Conservation (phyloP, 2,888 invertebrate species). For the Macrosiphum euphorbiae region DNA sequence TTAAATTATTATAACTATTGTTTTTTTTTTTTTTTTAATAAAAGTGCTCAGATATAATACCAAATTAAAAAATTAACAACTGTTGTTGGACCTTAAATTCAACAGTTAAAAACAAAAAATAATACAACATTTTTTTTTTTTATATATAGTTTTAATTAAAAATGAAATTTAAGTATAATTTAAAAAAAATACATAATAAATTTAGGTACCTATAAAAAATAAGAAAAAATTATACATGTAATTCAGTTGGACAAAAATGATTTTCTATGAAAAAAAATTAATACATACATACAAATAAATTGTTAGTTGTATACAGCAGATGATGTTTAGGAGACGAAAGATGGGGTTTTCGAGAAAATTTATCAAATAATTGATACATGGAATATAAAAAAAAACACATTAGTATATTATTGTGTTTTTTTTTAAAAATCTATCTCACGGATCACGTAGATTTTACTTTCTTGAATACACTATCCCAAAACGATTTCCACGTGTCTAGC, state of each 20-base stretch:
- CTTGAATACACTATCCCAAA: constrained; percentile 63
- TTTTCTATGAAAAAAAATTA: constrained; percentile 53
- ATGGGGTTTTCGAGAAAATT: neutral
- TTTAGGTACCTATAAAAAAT: constrained; percentile 53
- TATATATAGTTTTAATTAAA: constrained; percentile 49
- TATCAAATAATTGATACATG: constrained; percentile 45
- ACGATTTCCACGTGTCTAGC: constrained; percentile 23
- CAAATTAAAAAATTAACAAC: constrained; percentile 19
- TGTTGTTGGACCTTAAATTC: constrained; percentile 41
- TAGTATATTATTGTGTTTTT: neutral
- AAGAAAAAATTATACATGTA: constrained; percentile 54
- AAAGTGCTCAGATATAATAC: constrained; percentile 26
- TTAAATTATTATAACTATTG: neutral
- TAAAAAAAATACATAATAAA: constrained; percentile 42
- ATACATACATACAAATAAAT: constrained; percentile 29
- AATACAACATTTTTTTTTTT: constrained; percentile 42
- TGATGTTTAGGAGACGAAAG: constrained; percentile 34
- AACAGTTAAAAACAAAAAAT: constrained; percentile 51
- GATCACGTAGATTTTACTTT: constrained; percentile 61
- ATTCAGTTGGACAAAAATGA: constrained; percentile 50
- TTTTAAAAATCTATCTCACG: constrained; percentile 24
- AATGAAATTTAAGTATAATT: constrained; percentile 62
- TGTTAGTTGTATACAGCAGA: constrained; percentile 47
- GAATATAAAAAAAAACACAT: constrained; percentile 40
- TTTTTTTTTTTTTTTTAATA: constrained; percentile 4